These are phyloP conservation scores for Gallinago media DNA, from an alignment of 2,113 vertebrate genomes.

Conservation along the genomic window DNA sequence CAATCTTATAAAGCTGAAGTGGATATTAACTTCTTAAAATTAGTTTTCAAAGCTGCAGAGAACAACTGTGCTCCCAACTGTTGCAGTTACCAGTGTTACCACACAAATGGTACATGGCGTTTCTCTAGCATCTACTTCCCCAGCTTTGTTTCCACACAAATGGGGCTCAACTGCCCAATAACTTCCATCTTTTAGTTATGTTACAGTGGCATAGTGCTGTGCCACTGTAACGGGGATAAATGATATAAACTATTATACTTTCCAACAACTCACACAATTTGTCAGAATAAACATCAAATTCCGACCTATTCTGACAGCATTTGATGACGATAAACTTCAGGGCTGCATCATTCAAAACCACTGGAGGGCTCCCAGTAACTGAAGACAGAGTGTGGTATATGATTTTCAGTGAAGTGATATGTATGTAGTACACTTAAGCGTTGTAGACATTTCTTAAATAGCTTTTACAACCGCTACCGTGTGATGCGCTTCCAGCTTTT, in stretches of 20 bases:
- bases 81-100: not conserved
- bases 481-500: not conserved
- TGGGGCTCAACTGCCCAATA: not conserved
- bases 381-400: accelerated
- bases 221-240: not conserved
- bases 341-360: not conserved
- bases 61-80: not conserved
- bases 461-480: not conserved
- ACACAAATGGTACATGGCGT: not conserved
- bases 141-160: not conserved
- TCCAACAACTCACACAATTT: not conserved
- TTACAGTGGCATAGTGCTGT: not conserved
- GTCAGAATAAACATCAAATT: not conserved
- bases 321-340: not conserved
- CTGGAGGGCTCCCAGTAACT: not conserved
- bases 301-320: not conserved
- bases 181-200: not conserved
- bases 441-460: not conserved
- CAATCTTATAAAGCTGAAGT: not conserved
- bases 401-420: not conserved
- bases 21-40: not conserved
- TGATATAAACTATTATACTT: not conserved
- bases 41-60: not conserved
- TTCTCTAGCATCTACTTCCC: not conserved
- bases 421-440: not conserved